Conservation (phyloP, 2,888 invertebrate species). For the Siphonodentalium dalli region DNA sequence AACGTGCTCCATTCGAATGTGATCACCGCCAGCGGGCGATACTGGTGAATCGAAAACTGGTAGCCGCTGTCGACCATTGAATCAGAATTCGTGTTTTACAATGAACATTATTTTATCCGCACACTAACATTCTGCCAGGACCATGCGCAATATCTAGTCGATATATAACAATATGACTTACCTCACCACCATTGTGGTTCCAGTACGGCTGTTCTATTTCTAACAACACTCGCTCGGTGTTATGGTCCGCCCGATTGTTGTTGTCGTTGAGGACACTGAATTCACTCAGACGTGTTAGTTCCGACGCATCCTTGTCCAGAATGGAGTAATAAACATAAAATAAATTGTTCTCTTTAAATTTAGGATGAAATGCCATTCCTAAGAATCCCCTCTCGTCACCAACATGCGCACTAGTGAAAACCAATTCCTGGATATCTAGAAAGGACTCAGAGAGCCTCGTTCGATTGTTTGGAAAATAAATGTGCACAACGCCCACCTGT, state of each 20-base stretch:
- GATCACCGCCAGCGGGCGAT: too few relatives aligned
- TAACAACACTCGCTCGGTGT: conserved; percentile 42
- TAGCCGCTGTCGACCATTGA: too few relatives aligned
- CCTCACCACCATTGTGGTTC: conserved; percentile 63
- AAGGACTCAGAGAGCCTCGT: conserved; percentile 38
- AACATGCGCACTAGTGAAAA: conserved; percentile 30
- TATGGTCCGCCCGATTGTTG: conserved; percentile 38
- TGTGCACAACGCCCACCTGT: conserved; percentile 48
- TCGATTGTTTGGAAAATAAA: conserved; percentile 41
- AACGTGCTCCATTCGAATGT: too few relatives aligned
- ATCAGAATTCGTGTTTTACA: too few relatives aligned
- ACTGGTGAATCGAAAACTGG: too few relatives aligned
- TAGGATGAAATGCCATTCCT: conserved; percentile 56
- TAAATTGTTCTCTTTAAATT: conserved; percentile 44
- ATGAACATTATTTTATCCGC: too few relatives aligned
- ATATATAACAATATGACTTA: too few relatives aligned
- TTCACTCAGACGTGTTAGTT: conserved; percentile 42
- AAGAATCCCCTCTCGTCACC: conserved; percentile 56
- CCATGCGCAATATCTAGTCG: too few relatives aligned
- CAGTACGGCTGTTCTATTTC: conserved; percentile 51
- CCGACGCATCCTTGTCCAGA: not conserved
- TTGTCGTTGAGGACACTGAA: conserved; percentile 32
- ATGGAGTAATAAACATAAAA: conserved; percentile 56
- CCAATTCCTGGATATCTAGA: conserved; percentile 36
- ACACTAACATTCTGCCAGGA: too few relatives aligned